Evolutionary conservation across 2,113 vertebrate species (phyloP), one percentile per base, ranked within the genome.

Genomic region (Trichechus manatus): DNA sequence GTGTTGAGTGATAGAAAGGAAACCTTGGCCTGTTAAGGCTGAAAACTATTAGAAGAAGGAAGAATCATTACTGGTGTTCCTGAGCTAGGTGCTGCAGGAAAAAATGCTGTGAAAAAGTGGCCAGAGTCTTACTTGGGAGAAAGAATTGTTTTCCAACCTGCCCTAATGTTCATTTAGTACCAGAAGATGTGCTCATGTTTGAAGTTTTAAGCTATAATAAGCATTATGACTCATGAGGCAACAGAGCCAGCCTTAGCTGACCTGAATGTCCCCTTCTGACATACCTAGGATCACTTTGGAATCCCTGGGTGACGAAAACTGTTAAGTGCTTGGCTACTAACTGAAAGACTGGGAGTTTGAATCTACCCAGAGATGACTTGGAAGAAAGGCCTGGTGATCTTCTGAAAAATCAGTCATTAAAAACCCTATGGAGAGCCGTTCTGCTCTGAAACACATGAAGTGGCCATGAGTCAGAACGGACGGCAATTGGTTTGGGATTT

Each of bases 31-130:
- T 63, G 44, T 50, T 33, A 39, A 61, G 6, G 25, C n/a, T 78
- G 72, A 85, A 93, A 59, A 17, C 33, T 85, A 33, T 77, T 95
- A 75, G 61, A 20, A 93, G 82, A 20, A 89, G 22, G 56, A 78
- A 79, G 42, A 93, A 78, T 93, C 33, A 4, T 31, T 47, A 39
- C 47, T 63, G 31, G 2, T 29, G 13, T 81, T 66, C 75, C 91
- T 81, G 9, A 77, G 6, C 29, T 59, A 33, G 39, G 20, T 47
- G 8, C 17, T 66, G 5, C 56, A 5, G 14, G 79, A 89, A 82
- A 33, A 63, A 74, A 10, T 10, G 22, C 36, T 8, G n/a, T 22
- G 5, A 68, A 29, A 81, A 78, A 50, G 53, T 33, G 78, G 47
- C 17, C 29, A 72, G n/a, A 66, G 42, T 42, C 75, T 80, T 47